Base-by-base conservation (phyloP, 2,888 invertebrate species). In the Metalampra italica region DNA sequence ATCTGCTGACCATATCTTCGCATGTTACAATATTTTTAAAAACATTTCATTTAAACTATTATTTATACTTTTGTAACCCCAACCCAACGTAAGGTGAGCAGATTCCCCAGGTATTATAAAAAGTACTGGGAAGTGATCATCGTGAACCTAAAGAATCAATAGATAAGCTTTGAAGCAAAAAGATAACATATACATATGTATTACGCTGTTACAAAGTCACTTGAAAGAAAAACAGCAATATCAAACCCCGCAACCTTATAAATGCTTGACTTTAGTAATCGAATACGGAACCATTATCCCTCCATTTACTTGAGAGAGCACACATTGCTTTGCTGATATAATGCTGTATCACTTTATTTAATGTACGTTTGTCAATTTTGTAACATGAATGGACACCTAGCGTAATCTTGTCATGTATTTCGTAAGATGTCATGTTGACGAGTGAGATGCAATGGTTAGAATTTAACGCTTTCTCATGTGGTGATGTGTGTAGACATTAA, bases 401-500 rank as follows among this genome's bases (percentile, higher is more conserved):
- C 61, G 63, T 66, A 67, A 70, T 61, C 53, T 54, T 43, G 54
- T 36, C 36, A 56, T 53, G 46, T 56, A 66, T 69, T 68, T 68
- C 68, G 65, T 66, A 66, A 72, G 59, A 62, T 56, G 45, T 49
- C 59, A 38, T 42, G 46, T 51, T 15, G 40, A 46, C 50, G 47
- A 49, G 51, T 39, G 39, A 39, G 12, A 37, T 37, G n/a, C 43
- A 45, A 46, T 13, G 47, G 34, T 7, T 11, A 34, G 34, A 5
- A 7, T n/a, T 36, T 36, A n/a, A n/a, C 36, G n/a, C 36, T 36
- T 36, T 36, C 36, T 36, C 36, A n/a, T n/a, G 7, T n/a, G n/a
- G 36, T n/a, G 7, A n/a, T 5, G 5, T 22, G 22, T 22, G 22
- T 22, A 22, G 3, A 22, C 22, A 22, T 22, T 22, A 22, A 22